Evolutionary conservation across 2,888 invertebrate species (phyloP), one percentile per base, ranked within the genome.

Genomic region (Neoascia interrupta): DNA sequence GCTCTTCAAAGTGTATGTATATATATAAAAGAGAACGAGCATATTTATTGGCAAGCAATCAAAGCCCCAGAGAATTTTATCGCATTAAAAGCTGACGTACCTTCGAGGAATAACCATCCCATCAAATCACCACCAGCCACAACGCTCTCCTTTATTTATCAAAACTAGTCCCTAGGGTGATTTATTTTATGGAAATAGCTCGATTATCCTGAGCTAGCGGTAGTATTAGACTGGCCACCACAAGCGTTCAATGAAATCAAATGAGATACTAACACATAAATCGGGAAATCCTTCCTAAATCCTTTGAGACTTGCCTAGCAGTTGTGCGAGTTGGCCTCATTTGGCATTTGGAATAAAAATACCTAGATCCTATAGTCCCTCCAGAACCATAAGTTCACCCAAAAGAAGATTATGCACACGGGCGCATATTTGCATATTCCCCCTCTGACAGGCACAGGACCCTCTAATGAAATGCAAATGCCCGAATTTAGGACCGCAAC

Each of bases 391-490:
- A 75, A 53, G 43, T 51, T 75, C 13, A 31, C 36, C 23, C 23
- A 69, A 31, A 61, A 53, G 36, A n/a, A 31, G 11, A 41, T 51
- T n/a, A n/a, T 63, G 45, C 54, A 61, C 69, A 74, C 49, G 54
- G 36, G 49, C 56, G 37, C 58, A 28, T 56, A 70, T 70, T 76
- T 70, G 53, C 60, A 60, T 63, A 56, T 54, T 39, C 60, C 31
- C 3, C 41, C 23, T 11, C 21, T 56, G 16, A 11, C 31, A 8
- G 31, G 3, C 41, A 63, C 63, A 63, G 63, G 56, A 51, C 26
- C 53, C 21, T 47, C 39, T 72, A 76, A 76, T 76, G 72, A 72
- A 64, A 76, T 76, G 76, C 72, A 76, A 76, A 76, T 76, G 76
- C 47, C 76, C 76, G 72, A 72, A 70, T 72, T 31, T 60, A 66